These are phyloP conservation scores for Camponotus fellah DNA, from an alignment of 2,888 invertebrate genomes.

Conservation along the genomic window DNA sequence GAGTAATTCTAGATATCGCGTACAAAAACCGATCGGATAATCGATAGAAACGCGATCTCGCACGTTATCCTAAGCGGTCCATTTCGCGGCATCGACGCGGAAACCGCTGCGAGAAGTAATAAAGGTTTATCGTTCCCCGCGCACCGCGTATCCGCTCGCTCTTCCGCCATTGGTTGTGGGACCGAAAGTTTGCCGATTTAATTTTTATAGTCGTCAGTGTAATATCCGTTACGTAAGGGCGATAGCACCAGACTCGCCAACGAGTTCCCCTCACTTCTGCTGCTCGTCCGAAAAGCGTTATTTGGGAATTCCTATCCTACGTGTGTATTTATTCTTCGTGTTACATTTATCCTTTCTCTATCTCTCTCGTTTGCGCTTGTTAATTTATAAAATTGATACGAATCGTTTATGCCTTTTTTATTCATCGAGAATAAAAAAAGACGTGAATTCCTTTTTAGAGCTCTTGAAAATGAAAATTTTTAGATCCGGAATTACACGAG, in stretches of 20 bases:
- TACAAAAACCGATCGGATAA: slow-evolving; percentile 28
- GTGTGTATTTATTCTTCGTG: not conserved
- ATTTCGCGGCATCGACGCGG: slow-evolving; percentile 52
- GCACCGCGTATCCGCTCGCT: slow-evolving; percentile 55
- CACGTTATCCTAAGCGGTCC: slow-evolving; percentile 56
- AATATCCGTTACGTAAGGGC: slow-evolving; percentile 68
- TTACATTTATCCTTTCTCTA: not conserved
- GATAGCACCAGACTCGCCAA: slow-evolving; percentile 52
- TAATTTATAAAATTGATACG: slow-evolving; percentile 6
- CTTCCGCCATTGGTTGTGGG: slow-evolving; percentile 63
- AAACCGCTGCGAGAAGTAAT: slow-evolving; percentile 69
- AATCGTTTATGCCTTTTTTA: not conserved
- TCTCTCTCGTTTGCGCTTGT: slow-evolving; percentile 1
- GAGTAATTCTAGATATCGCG: not conserved
- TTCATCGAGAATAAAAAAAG: not conserved
- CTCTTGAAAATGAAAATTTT: not conserved
- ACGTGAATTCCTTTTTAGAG: not conserved
- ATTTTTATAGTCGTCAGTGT: slow-evolving; percentile 74
- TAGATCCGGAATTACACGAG: not conserved
- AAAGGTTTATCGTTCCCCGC: slow-evolving; percentile 74
- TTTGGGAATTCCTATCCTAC: slow-evolving; percentile 43
- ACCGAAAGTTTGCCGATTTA: slow-evolving; percentile 75
- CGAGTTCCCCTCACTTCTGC: slow-evolving; percentile 61
- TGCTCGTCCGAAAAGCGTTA: slow-evolving; percentile 66
- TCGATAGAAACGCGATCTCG: slow-evolving; percentile 61